These are phyloP conservation scores for Sebastes goodei DNA, from an alignment of 2,797 vertebrate species.

Conservation along the genomic window DNA sequence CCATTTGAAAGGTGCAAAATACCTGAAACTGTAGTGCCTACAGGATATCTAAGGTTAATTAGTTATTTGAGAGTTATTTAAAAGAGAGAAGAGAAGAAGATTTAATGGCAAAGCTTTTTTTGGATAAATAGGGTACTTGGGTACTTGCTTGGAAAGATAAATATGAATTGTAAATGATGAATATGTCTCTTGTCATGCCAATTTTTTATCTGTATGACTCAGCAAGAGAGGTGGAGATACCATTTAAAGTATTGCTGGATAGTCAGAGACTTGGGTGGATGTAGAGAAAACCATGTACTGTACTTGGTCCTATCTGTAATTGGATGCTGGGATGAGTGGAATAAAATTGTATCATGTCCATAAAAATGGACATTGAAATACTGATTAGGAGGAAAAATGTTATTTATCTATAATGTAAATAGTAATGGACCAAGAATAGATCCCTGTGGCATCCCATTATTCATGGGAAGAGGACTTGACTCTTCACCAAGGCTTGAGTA, in stretches of 20 bases:
- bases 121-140: background rate
- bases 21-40: too few relatives aligned
- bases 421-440: background rate
- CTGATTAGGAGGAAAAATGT: background rate
- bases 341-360: background rate
- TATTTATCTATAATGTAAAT: background rate
- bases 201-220: background rate
- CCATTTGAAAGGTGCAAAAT: too few relatives aligned
- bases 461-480: background rate
- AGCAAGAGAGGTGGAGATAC: background rate
- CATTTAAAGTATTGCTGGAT: background rate
- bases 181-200: background rate
- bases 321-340: background rate
- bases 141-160: background rate
- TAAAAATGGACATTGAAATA: background rate
- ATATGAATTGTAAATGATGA: background rate
- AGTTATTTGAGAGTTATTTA: too few relatives aligned
- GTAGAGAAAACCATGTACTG: background rate
- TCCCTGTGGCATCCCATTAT: background rate
- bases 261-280: background rate
- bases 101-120: background rate
- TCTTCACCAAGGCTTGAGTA: background rate
- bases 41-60: too few relatives aligned
- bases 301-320: background rate
- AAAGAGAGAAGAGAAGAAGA: too few relatives aligned